Evolutionary conservation across 2,113 vertebrate genomes (phyloP), one percentile per base, ranked within the genome.

Genomic region (Numenius arquata): DNA sequence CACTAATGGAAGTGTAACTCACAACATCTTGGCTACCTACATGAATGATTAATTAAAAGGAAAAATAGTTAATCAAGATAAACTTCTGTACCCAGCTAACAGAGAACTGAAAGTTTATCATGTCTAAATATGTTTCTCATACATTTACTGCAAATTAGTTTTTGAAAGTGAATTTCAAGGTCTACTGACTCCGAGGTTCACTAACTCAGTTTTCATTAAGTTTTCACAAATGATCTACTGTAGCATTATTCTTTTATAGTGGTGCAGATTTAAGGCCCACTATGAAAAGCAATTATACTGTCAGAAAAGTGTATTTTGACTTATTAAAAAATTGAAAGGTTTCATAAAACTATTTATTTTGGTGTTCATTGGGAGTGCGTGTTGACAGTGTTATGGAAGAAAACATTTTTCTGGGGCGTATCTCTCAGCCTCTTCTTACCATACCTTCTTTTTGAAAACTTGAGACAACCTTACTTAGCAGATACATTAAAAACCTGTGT

Each of bases 111-210:
- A 98, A 98, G 97, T 98, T 98, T 98, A 98, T 98, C 98, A 98
- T 97, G 97, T 98, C 98, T 98, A 99, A 99, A 99, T 99, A 99
- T 99, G 98, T 99, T 99, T 99, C 98, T 99, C 98, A 98, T 98
- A 98, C 98, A 98, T 99, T 98, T 99, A 99, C 98, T 98, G 99
- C 98, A 99, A 99, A 99, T 99, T 99, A 99, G 99, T 99, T 99
- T 99, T 98, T 99, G 98, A 99, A 99, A 99, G 98, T 99, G 98
- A 99, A 99, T 99, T 99, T 99, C 99, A 99, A 98, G 99, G 99
- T 98, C 98, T 99, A 98, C 98, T 98, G 98, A 98, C 95, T 99
- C 98, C 61, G 96, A 98, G 98, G 98, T 98, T 98, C 98, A 98
- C 98, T 98, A 98, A 99, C 99, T 99, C 98, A 98, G 96, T 99